Evolutionary conservation across 2,888 invertebrate species (phyloP), one percentile per base, ranked within the genome.

Genomic region (Junonia oenone): DNA sequence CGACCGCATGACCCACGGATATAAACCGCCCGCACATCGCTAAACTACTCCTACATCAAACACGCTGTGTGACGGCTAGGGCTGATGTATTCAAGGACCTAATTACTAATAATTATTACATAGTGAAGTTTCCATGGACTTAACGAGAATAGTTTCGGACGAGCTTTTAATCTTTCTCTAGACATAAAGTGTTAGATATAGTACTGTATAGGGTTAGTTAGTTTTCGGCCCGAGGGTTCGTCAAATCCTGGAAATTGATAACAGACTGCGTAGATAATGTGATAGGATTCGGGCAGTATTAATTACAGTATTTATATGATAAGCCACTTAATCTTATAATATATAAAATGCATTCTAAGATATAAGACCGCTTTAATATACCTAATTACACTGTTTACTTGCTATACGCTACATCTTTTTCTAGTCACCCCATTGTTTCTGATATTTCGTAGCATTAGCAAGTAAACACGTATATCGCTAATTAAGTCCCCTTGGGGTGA

Each of bases 1-100:
- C 65, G 95, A 94, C 72, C 94, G 94, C 73, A 95, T 95, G 90
- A 93, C 94, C 62, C 87, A 94, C 62, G 93, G 93, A 38, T 93
- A 91, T 76, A 90, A 92, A 63, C 93, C 92, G 8, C 90, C 85
- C 2, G 65, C 67, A 13, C 73, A 70, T 62, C 83, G 70, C 63
- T 81, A 67, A 74, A 55, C 19, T 13, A 45, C 15, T n/a, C 26
- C 17, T n/a, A 45, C 45, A 17, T n/a, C 15, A 35, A n/a, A 11
- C 13, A 27, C 17, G 45, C n/a, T n/a, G 35, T 14, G 26, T 15
- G 26, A 35, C 8, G 9, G 2, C 15, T 27, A 11, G n/a, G n/a
- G n/a, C n/a, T n/a, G n/a, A n/a, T n/a, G n/a, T n/a, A n/a, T n/a
- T n/a, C n/a, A n/a, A n/a, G n/a, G n/a, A 26, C 9, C 19, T 1